Evolutionary conservation across 2,113 vertebrate species (phyloP), one percentile per base, ranked within the genome.

Genomic region (Ivindomyrus marchei): DNA sequence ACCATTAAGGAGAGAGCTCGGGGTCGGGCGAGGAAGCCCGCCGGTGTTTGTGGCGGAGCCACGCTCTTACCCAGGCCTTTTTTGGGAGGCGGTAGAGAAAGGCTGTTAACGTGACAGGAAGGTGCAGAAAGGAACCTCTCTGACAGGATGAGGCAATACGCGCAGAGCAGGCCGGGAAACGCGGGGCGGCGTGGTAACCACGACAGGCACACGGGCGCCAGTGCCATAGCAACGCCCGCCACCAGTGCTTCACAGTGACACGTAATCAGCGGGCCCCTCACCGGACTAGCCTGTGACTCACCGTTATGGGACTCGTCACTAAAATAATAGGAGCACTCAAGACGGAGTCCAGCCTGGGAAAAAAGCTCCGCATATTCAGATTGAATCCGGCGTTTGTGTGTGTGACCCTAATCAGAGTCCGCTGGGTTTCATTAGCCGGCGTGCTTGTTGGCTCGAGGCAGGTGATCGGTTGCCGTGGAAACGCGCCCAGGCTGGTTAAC

Each of bases 351-450:
- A 80, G 36, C 36, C 74, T 42, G 62, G n/a, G n/a, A 36, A 19
- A 39, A 80, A 42, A 17, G 74, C 74, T 42, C 15, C 13, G 2
- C 36, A 19, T 42, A 80, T 80, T 80, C 31, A 80, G 36, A 80
- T 80, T 80, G 74, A 80, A 80, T 80, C 36, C 74, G 36, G 17
- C 36, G 10, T 80, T 80, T 80, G 74, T 80, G 74, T 42, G 74
- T 39, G 36, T 80, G 74, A 80, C 74, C 74, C 74, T 80, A 80
- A 80, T 80, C 74, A 80, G 74, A 19, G 74, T 80, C 74, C 36
- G 74, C 74, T 42, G 74, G 74, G 74, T 80, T 80, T 80, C 74
- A 80, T 80, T 80, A 42, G 74, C 31, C 74, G 36, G 74, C 74
- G 15, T 42, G 36, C 74, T 80, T 80, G 36, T 80, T 80, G 74